A percentile compares a stretch with the other conserved stretches of the same genome.
Conservation (phyloP, 2,888 invertebrate genomes). For the Merodon equestris region DNA sequence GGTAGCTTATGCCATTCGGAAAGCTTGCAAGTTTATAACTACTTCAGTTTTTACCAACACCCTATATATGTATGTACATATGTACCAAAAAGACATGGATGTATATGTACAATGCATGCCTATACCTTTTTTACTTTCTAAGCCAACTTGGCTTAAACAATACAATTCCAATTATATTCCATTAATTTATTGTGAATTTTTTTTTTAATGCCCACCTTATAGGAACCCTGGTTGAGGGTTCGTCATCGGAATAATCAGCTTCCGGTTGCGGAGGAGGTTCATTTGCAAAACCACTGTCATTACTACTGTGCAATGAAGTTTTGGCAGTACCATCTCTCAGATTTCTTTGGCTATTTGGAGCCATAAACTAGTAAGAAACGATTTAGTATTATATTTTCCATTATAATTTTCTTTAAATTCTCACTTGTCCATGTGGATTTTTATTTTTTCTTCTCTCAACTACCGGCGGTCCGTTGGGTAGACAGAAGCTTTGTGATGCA, state of each 20-base stretch:
- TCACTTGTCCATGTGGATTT: conserved; percentile 72
- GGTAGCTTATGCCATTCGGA: too few species aligned
- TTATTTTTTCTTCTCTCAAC: conserved; percentile 76
- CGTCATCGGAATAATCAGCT: conserved; percentile 94
- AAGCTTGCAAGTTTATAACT: too few species aligned
- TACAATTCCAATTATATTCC: conserved; percentile 49
- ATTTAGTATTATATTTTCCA: too few species aligned
- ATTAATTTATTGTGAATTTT: background rate
- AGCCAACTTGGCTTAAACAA: conserved; percentile 24
- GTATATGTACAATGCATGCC: background rate
- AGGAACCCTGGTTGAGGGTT: conserved; percentile 83
- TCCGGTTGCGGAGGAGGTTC: conserved; percentile 92
- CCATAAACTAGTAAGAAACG: conserved; percentile 61
- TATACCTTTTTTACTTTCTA: too few species aligned
- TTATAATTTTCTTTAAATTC: background rate
- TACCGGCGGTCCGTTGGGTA: conserved; percentile 75
- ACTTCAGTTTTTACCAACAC: too few species aligned
- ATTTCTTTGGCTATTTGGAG: conserved; percentile 71
- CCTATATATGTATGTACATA: too few species aligned
- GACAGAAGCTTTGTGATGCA: conserved; percentile 82
- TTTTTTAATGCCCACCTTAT: conserved; percentile 78
- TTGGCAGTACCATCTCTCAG: conserved; percentile 81
- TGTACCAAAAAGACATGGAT: background rate
- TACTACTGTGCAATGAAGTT: conserved; percentile 92
- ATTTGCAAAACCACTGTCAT: conserved; percentile 95